Conservation (phyloP, 1,140 invertebrate genomes). For the Cherax quadricarinatus region DNA sequence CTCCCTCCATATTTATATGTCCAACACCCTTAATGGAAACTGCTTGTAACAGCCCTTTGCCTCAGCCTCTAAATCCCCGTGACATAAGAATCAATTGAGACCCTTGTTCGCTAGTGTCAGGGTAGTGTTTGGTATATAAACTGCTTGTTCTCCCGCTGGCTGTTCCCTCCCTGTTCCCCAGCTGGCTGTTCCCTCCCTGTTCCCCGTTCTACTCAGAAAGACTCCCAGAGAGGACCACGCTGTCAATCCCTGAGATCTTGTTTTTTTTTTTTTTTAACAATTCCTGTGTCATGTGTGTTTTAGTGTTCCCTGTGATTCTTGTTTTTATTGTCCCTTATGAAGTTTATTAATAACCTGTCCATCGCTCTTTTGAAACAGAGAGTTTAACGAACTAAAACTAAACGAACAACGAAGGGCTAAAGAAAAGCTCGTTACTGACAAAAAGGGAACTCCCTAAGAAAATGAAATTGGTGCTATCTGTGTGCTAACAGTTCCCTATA, state of each 20-base stretch:
- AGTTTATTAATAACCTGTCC: slow-evolving; percentile 22
- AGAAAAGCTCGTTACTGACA: slow-evolving; percentile 19
- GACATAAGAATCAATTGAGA: too few species aligned
- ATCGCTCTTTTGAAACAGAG: slow-evolving; percentile 60
- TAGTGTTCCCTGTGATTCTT: background rate
- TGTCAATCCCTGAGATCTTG: too few species aligned
- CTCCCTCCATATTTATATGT: slow-evolving; percentile 34
- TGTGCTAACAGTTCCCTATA: slow-evolving; percentile 8
- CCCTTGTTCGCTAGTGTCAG: background rate
- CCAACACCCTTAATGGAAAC: slow-evolving; percentile 25
- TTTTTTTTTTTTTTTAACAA: too few species aligned
- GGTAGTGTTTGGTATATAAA: too few species aligned
- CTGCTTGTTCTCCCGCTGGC: too few species aligned
- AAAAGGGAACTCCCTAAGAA: slow-evolving; percentile 44
- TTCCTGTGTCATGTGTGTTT: background rate
- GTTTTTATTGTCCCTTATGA: slow-evolving; percentile 2
- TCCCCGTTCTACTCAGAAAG: background rate
- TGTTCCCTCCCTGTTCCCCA: slow-evolving; percentile 22
- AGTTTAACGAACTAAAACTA: slow-evolving; percentile 59
- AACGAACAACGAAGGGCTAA: slow-evolving; percentile 36
- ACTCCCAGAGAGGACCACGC: background rate
- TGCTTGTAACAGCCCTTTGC: slow-evolving; percentile 32
- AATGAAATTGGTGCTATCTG: slow-evolving; percentile 40
- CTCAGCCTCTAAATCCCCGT: background rate
- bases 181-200: slow-evolving; percentile 7